Evolutionary conservation across 1,140 invertebrate species (phyloP).

Genomic region (Centruroides sculpturatus): DNA sequence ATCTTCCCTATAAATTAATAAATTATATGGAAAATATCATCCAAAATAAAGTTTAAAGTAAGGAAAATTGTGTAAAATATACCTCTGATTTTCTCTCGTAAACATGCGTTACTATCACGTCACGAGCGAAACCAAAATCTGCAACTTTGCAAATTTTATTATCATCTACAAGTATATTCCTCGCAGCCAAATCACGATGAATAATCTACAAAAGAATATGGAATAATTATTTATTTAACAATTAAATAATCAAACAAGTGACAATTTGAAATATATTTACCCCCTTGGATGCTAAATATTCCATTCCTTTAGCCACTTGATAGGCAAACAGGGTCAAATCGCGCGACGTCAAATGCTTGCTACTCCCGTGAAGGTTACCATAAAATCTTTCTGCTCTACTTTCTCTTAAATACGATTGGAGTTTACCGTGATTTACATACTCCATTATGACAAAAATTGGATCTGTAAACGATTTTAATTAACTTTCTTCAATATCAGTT

Average conservation of each 20-base stretch:
- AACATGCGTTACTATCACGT: slow-evolving; percentile 58
- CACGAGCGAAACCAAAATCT: slow-evolving; percentile 82
- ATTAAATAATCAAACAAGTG: not conserved
- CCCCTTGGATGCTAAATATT: slow-evolving; percentile 61
- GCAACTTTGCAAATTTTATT: slow-evolving; percentile 80
- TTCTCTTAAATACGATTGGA: slow-evolving; percentile 70
- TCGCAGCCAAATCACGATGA: slow-evolving; percentile 74
- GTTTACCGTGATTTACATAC: slow-evolving; percentile 72
- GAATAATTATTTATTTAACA: not conserved
- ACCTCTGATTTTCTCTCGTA: slow-evolving; percentile 81
- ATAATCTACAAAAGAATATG: slow-evolving; percentile 33
- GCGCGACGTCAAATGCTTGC: slow-evolving; percentile 3
- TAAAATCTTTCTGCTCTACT: slow-evolving; percentile 11
- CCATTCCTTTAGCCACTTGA: slow-evolving; percentile 86
- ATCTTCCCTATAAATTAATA: slow-evolving; percentile 7
- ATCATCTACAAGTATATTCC: slow-evolving; percentile 78
- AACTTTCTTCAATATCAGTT: not conserved
- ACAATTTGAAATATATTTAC: slow-evolving; percentile 34
- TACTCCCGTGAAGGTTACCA: slow-evolving; percentile 11
- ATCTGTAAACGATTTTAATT: slow-evolving; percentile 36
- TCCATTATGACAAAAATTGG: slow-evolving; percentile 89
- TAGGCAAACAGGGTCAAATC: slow-evolving; percentile 68
- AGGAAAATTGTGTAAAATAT: not conserved
- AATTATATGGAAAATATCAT: slow-evolving; percentile 25
- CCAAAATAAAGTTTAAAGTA: slow-evolving; percentile 3